Evolutionary conservation across 2,113 vertebrate genomes (phyloP).

Genomic region (Labrus mixtus): DNA sequence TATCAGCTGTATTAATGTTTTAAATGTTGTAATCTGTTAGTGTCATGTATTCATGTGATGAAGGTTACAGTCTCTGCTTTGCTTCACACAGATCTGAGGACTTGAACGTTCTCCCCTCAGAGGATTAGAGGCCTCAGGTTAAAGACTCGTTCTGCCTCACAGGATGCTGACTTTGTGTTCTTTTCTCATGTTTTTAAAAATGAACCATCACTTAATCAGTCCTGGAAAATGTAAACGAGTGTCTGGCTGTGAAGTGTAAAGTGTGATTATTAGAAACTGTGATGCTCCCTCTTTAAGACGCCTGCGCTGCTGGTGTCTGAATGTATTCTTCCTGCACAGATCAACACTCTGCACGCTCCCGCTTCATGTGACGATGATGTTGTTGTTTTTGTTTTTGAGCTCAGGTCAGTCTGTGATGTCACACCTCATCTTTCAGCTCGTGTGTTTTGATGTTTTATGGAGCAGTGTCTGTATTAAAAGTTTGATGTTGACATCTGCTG

Average conservation of each 20-base stretch:
- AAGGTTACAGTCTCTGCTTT: neutral
- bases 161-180: neutral
- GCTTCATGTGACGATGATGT: slow-evolving; percentile 10
- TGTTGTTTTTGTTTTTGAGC: slow-evolving; percentile 8
- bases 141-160: too few species aligned
- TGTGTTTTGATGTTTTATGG: slow-evolving; percentile 23
- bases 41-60: neutral
- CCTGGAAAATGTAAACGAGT: neutral
- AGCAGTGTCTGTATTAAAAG: slow-evolving; percentile 52
- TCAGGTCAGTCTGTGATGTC: slow-evolving; percentile 17
- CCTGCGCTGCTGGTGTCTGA: neutral
- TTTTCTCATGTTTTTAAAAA: neutral
- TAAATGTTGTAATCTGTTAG: too few species aligned
- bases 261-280: neutral
- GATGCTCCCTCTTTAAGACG: neutral
- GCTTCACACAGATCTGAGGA: neutral
- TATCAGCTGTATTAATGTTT: too few species aligned
- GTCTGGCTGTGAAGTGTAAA: too few species aligned
- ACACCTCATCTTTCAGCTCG: neutral
- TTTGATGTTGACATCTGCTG: slow-evolving; percentile 14
- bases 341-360: neutral
- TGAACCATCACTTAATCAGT: neutral
- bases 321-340: neutral
- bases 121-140: too few species aligned
- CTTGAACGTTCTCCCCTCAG: too few species aligned